Conservation (phyloP, 2,113 vertebrate genomes). For the Dasyurus viverrinus region DNA sequence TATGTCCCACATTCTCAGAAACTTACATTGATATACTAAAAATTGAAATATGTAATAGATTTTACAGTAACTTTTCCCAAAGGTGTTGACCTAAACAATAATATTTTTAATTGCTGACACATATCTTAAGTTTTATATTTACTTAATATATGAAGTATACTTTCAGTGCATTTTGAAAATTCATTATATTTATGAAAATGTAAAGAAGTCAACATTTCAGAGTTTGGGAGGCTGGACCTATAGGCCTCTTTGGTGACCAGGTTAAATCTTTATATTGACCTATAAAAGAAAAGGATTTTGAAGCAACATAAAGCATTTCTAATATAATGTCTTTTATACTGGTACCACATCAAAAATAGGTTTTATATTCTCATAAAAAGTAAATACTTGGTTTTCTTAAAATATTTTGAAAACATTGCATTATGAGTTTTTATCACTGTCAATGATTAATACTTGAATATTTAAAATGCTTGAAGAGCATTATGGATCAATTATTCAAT, state of each 20-base stretch:
- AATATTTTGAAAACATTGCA: constrained; percentile 54
- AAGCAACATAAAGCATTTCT: constrained; percentile 26
- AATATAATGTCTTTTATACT: constrained; percentile 54
- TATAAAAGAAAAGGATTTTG: constrained; percentile 47
- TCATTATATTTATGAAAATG: constrained; percentile 28
- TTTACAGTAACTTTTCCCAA: constrained; percentile 64
- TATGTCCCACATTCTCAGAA: constrained; percentile 58
- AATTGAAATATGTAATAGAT: constrained; percentile 66
- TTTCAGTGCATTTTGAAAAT: constrained; percentile 39
- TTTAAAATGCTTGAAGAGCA: constrained; percentile 60
- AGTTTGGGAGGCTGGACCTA: neutral
- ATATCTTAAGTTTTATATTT: constrained; percentile 61
- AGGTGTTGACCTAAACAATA: constrained; percentile 62
- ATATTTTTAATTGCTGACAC: constrained; percentile 64
- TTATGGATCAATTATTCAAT: constrained; percentile 46
- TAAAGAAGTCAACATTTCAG: constrained; percentile 55
- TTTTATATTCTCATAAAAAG: constrained; percentile 59
- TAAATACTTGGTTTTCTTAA: constrained; percentile 56
- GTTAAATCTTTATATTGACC: constrained; percentile 45
- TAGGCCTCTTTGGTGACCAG: constrained; percentile 39
- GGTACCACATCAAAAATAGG: constrained; percentile 40
- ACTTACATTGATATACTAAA: constrained; percentile 69
- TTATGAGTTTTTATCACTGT: constrained; percentile 48
- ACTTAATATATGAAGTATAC: constrained; percentile 48
- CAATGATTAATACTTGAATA: constrained; percentile 57